These are phyloP conservation scores for Ganaspis brasiliensis DNA, from an alignment of 2,888 invertebrate species.

Conservation along the genomic window DNA sequence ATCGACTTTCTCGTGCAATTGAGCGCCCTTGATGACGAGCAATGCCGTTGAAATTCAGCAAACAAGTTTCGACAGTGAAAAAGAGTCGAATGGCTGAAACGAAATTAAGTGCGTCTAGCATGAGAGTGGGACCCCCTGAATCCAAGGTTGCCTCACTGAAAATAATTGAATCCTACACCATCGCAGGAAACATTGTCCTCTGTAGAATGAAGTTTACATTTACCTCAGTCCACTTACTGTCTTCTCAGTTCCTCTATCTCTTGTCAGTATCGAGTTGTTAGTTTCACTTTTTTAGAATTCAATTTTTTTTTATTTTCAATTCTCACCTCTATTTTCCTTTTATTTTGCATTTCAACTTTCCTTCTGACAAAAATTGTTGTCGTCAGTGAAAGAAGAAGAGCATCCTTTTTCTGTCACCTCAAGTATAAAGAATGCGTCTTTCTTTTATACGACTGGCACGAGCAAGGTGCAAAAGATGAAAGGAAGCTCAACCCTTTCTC, in stretches of 20 bases:
- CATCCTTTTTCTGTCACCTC: not conserved
- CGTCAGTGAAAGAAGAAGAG: not conserved
- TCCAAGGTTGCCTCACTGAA: slow-evolving; percentile 67
- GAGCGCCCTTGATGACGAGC: slow-evolving; percentile 33
- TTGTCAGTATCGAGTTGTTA: not conserved
- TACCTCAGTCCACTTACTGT: slow-evolving; percentile 59
- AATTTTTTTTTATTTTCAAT: no score
- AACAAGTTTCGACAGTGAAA: slow-evolving; percentile 42
- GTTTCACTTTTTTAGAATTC: not conserved
- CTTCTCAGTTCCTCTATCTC: slow-evolving; percentile 5
- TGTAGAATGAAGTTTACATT: slow-evolving; percentile 75
- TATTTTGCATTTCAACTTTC: not conserved
- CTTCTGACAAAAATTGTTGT: not conserved
- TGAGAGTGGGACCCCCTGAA: slow-evolving; percentile 57
- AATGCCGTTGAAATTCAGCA: slow-evolving; percentile 24
- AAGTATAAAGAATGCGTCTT: not conserved
- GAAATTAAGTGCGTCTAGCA: slow-evolving; percentile 73
- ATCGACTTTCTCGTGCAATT: slow-evolving; percentile 19
- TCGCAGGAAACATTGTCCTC: slow-evolving; percentile 72
- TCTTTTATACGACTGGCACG: not conserved
- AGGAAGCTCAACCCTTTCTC: not conserved
- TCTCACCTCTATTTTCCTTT: no score
- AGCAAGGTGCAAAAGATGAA: slow-evolving; percentile 30
- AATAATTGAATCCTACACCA: slow-evolving; percentile 77
- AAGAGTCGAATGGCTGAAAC: slow-evolving; percentile 62